Percentiles rank a stretch among this genome's conserved stretches.
Conservation (phyloP, 2,113 vertebrate species). For the Macaca nemestrina region DNA sequence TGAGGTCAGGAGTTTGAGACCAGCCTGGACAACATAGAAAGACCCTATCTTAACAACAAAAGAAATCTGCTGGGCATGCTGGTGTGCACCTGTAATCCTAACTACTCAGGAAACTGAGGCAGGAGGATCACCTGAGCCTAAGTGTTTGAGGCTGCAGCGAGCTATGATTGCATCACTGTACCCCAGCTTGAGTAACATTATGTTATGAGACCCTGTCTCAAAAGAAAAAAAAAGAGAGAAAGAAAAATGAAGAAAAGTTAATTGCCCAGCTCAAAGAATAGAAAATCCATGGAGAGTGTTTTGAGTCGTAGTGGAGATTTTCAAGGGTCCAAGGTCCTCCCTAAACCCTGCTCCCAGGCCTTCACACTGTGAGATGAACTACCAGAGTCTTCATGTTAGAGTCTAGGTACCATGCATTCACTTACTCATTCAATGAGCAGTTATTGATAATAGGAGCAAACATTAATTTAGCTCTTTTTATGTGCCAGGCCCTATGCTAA, state of each 20-base stretch:
- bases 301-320: neutral
- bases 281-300: neutral
- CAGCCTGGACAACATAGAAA: too few relatives aligned
- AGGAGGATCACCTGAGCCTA: too few relatives aligned
- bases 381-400: neutral
- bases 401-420: neutral
- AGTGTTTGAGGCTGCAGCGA: too few relatives aligned
- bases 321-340: neutral
- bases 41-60: too few relatives aligned
- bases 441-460: neutral
- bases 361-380: neutral
- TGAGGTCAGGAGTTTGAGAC: too few relatives aligned
- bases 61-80: too few relatives aligned
- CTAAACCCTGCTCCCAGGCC: accelerated
- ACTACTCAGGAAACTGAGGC: too few relatives aligned
- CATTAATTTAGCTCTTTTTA: neutral
- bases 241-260: neutral
- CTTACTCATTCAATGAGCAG: neutral
- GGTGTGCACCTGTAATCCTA: too few relatives aligned
- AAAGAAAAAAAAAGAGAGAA: too few relatives aligned
- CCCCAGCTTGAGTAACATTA: too few relatives aligned
- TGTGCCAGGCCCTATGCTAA: neutral
- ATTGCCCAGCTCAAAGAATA: neutral
- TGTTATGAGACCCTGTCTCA: too few relatives aligned
- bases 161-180: too few relatives aligned